A percentile compares a stretch with the other conserved stretches of the same genome.
Conservation (phyloP, 1,140 invertebrate genomes). For the Ptiloglossa arizonensis region DNA sequence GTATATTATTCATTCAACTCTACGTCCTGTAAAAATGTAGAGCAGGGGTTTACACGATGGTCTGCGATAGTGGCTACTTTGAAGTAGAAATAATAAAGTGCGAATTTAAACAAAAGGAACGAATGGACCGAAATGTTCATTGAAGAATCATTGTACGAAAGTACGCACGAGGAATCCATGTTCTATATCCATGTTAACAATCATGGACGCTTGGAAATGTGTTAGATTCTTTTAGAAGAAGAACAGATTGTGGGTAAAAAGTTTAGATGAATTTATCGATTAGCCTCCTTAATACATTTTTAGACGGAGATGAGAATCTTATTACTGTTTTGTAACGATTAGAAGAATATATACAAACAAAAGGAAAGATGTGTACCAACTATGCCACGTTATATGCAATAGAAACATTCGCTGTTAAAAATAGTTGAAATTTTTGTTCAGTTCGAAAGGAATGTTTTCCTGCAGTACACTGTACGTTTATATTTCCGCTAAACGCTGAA, state of each 20-base stretch:
- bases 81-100: background rate
- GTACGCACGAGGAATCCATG: conserved; percentile 5
- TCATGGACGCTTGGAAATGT: conserved; percentile 1
- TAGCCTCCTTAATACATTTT: conserved; percentile 10
- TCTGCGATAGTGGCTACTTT: background rate
- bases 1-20: background rate
- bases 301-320: background rate
- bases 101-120: background rate
- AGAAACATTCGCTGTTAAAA: conserved; percentile 1
- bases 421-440: conserved; percentile 30
- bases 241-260: background rate
- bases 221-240: background rate
- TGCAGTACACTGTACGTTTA: conserved; percentile 71
- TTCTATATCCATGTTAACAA: conserved; percentile 14
- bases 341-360: background rate
- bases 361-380: background rate
- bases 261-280: conserved; percentile 33
- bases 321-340: conserved; percentile 48
- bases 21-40: background rate
- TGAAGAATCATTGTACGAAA: background rate
- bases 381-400: conserved; percentile 1
- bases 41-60: background rate
- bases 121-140: background rate
- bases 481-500: conserved; percentile 76
- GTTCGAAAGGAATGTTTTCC: conserved; percentile 55